Evolutionary conservation across 2,888 invertebrate genomes (phyloP).

Genomic region (Chalcis sispes): DNA sequence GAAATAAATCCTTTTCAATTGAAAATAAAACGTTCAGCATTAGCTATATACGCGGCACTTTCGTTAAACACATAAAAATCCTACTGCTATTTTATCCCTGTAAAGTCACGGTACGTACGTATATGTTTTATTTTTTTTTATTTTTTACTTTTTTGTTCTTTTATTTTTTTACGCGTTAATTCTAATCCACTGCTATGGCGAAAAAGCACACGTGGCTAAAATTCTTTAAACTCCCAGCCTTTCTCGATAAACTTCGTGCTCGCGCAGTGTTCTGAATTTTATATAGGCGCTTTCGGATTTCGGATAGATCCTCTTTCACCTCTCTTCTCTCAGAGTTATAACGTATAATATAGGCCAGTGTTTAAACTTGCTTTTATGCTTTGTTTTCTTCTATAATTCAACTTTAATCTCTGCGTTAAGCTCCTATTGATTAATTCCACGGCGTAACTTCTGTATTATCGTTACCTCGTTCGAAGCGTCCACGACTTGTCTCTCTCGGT

Average conservation of each 20-base stretch:
- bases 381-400: constrained; percentile 6
- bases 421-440: constrained; percentile 52
- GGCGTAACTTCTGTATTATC: constrained; percentile 46
- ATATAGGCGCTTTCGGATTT: constrained; percentile 50
- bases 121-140: no score
- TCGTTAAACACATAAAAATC: constrained; percentile 12
- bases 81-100: constrained; percentile 42
- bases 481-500: constrained; percentile 50
- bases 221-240: constrained; percentile 6
- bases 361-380: no score
- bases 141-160: no score
- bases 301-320: neutral
- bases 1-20: constrained; percentile 24
- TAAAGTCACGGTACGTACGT: constrained; percentile 50
- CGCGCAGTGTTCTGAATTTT: neutral
- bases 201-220: constrained; percentile 40
- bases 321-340: neutral
- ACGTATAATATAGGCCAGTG: constrained; percentile 49
- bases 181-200: constrained; percentile 24
- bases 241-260: neutral
- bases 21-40: constrained; percentile 24
- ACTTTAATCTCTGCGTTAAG: constrained; percentile 29
- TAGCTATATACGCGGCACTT: constrained; percentile 48
- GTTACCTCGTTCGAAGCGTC: constrained; percentile 33
- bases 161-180: constrained; percentile 40